Conservation (phyloP, 2,888 invertebrate species). For the Eulithis testata region DNA sequence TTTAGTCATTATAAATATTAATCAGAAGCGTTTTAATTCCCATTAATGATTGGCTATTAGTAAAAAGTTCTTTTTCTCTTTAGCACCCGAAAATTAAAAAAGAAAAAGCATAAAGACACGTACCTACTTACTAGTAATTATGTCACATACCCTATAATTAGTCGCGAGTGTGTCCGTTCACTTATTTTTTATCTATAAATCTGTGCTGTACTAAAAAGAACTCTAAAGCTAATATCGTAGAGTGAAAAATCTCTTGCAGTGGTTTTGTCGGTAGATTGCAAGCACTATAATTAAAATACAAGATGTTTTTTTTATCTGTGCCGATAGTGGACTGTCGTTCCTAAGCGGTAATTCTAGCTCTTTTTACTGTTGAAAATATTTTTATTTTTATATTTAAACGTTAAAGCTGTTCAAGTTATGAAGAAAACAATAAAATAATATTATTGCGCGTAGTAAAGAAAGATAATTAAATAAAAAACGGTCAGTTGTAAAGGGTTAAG, state of each 20-base stretch:
- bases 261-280: conserved; percentile 44
- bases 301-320: conserved; percentile 57
- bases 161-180: conserved; percentile 50
- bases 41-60: conserved; percentile 35
- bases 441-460: no score
- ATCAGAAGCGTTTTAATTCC: conserved; percentile 16
- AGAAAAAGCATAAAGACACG: conserved; percentile 44
- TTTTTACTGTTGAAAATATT: conserved; percentile 30
- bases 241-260: conserved; percentile 41
- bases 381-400: conserved; percentile 5
- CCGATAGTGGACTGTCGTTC: conserved; percentile 56
- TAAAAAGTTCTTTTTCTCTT: conserved; percentile 48
- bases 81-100: conserved; percentile 46
- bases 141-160: conserved; percentile 70
- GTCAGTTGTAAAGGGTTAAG: no score
- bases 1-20: conserved; percentile 19
- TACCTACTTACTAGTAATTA: conserved; percentile 59
- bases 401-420: no score
- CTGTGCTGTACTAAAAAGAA: conserved; percentile 47
- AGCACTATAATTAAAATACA: conserved; percentile 62
- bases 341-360: conserved; percentile 54
- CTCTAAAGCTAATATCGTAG: conserved; percentile 48
- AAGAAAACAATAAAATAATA: no score
- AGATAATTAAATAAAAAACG: no score
- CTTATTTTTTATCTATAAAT: conserved; percentile 59